A percentile compares a stretch with the other conserved stretches of the same genome.
These are phyloP conservation scores for Pollenia amentaria DNA, from an alignment of 2,888 invertebrate species.

Conservation along the genomic window DNA sequence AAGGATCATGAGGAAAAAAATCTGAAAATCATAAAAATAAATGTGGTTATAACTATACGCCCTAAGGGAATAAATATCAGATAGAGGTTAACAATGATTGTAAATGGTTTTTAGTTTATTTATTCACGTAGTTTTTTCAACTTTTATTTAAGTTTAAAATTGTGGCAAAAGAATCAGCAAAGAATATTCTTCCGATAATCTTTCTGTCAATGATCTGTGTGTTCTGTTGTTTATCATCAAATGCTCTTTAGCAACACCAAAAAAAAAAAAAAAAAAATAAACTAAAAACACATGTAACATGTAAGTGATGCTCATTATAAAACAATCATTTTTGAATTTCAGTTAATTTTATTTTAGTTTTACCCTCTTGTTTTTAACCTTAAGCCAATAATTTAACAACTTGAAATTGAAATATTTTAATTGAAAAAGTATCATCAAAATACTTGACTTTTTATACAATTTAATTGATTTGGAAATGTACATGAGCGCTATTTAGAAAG, in stretches of 20 bases:
- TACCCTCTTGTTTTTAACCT: conserved; percentile 34
- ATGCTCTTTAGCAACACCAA: background rate
- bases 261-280: background rate
- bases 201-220: conserved; percentile 37
- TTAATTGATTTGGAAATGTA: conserved; percentile 15
- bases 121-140: conserved; percentile 19
- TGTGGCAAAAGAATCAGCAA: background rate
- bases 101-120: conserved; percentile 53
- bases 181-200: background rate
- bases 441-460: conserved; percentile 50
- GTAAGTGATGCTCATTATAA: conserved; percentile 68
- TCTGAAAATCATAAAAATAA: conserved; percentile 50
- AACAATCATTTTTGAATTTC: conserved; percentile 67
- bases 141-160: background rate
- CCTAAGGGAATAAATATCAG: conserved; percentile 59
- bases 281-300: conserved; percentile 41
- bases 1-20: conserved; percentile 23
- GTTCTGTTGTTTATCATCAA: conserved; percentile 30
- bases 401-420: conserved; percentile 60
- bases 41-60: conserved; percentile 65
- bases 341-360: conserved; percentile 17
- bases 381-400: conserved; percentile 54
- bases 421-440: conserved; percentile 54
- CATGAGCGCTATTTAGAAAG: background rate
- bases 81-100: conserved; percentile 70